Percentiles rank a stretch among this genome's conserved stretches.
These are phyloP conservation scores for Eucera pruinosa DNA, from an alignment of 2,888 invertebrate genomes.

Conservation along the genomic window DNA sequence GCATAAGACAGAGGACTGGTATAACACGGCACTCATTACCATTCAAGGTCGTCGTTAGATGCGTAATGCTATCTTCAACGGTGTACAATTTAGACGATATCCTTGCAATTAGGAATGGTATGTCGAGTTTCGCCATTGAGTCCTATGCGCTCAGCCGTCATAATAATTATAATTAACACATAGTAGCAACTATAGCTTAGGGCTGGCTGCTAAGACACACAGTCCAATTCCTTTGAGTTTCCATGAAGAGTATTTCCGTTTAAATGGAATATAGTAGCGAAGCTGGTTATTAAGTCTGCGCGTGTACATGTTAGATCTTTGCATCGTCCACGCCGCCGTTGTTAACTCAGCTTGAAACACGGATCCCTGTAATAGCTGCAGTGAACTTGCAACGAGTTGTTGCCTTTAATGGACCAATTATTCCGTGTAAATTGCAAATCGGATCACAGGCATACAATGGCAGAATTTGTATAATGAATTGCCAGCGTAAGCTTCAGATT, in stretches of 20 bases:
- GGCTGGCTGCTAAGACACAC: neutral
- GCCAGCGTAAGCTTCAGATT: neutral
- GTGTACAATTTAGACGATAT: slow-evolving; percentile 51
- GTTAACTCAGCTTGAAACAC: slow-evolving; percentile 19
- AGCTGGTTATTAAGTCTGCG: slow-evolving; percentile 50
- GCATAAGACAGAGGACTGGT: too few species aligned
- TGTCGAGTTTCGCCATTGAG: slow-evolving; percentile 56
- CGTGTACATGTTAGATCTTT: slow-evolving; percentile 26
- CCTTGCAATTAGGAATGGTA: slow-evolving; percentile 59
- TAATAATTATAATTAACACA: slow-evolving; percentile 69
- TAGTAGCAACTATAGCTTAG: slow-evolving; percentile 18
- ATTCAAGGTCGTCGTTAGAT: too few species aligned
- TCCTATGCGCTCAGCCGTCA: slow-evolving; percentile 30
- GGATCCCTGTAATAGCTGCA: neutral
- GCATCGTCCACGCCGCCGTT: slow-evolving; percentile 16
- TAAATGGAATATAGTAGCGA: slow-evolving; percentile 38
- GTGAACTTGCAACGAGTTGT: slow-evolving; percentile 19
- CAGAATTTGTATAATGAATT: neutral
- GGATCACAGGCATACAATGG: neutral
- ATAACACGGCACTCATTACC: too few species aligned
- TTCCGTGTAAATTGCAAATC: slow-evolving; percentile 14
- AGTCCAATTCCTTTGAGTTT: slow-evolving; percentile 53
- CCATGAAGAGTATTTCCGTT: slow-evolving; percentile 43
- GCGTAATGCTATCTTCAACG: too few species aligned
- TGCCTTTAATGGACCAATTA: slow-evolving; percentile 21